Conservation (phyloP, 2,888 invertebrate genomes). For the Ariolimax columbianus region DNA sequence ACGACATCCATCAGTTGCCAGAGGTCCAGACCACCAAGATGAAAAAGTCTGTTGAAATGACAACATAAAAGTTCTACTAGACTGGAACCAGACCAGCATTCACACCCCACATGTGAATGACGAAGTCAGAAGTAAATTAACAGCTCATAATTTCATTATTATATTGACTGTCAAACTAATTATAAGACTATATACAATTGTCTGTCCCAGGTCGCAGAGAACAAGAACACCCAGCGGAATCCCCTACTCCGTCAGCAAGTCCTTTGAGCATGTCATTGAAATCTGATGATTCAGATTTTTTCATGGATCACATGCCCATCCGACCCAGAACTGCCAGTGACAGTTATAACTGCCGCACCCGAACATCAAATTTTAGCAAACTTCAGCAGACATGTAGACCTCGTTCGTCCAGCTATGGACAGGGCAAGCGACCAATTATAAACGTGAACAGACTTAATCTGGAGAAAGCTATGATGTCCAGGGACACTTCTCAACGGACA, state of each 20-base stretch:
- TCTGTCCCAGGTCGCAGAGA: constrained; percentile 34
- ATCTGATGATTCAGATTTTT: constrained; percentile 73
- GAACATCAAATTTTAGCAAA: constrained; percentile 72
- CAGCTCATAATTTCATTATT: too few relatives aligned
- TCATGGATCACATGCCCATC: constrained; percentile 76
- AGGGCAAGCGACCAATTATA: constrained; percentile 59
- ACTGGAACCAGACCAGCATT: too few relatives aligned
- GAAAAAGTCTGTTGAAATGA: too few relatives aligned
- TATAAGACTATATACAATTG: too few relatives aligned
- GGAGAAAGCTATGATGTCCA: constrained; percentile 60
- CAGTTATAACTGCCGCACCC: constrained; percentile 68
- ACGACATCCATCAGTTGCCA: too few relatives aligned
- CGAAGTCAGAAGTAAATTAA: too few relatives aligned
- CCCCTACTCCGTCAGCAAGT: constrained; percentile 59
- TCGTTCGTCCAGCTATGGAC: constrained; percentile 74
- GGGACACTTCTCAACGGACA: constrained; percentile 60
- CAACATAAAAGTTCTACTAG: too few relatives aligned
- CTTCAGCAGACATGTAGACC: constrained; percentile 59
- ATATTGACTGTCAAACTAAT: too few relatives aligned
- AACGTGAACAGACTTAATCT: constrained; percentile 56
- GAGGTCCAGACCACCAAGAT: too few relatives aligned
- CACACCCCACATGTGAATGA: too few relatives aligned
- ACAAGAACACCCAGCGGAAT: constrained; percentile 49
- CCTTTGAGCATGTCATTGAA: constrained; percentile 66
- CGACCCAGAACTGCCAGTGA: constrained; percentile 72